These are phyloP conservation scores for Crocuta crocuta DNA, from an alignment of 2,113 vertebrate species.

Conservation along the genomic window DNA sequence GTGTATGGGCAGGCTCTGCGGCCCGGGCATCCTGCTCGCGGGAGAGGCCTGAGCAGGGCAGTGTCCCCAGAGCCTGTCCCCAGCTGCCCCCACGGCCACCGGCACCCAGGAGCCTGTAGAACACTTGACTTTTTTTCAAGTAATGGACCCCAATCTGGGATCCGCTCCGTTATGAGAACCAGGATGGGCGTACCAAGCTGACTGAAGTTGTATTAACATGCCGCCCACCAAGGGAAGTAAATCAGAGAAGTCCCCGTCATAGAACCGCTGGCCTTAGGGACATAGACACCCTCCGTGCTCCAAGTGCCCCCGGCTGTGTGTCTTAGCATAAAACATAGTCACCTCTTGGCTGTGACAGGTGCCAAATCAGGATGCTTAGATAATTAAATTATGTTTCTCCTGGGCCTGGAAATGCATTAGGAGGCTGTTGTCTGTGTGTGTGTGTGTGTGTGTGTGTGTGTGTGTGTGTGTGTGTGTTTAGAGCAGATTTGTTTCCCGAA, in stretches of 20 bases:
- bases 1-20: fast-evolving
- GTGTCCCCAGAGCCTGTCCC: fast-evolving
- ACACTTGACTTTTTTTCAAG: fast-evolving
- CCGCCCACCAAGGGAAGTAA: not conserved
- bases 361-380: not conserved
- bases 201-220: slow-evolving; percentile 68
- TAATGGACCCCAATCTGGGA: fast-evolving
- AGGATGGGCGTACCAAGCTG: not conserved
- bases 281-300: not conserved
- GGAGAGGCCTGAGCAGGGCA: fast-evolving
- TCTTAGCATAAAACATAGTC: not conserved
- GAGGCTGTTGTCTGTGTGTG: no score
- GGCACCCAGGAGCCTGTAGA: fast-evolving
- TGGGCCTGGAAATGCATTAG: not conserved
- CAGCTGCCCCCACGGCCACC: fast-evolving
- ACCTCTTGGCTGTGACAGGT: not conserved
- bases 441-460: no score
- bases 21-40: fast-evolving
- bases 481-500: not conserved
- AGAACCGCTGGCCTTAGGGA: slow-evolving; percentile 10
- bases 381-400: slow-evolving; percentile 26
- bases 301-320: not conserved
- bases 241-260: not conserved
- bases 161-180: not conserved
- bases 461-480: not conserved